Conservation (phyloP, 2,113 vertebrate species). For the Leptobrachium leishanense region DNA sequence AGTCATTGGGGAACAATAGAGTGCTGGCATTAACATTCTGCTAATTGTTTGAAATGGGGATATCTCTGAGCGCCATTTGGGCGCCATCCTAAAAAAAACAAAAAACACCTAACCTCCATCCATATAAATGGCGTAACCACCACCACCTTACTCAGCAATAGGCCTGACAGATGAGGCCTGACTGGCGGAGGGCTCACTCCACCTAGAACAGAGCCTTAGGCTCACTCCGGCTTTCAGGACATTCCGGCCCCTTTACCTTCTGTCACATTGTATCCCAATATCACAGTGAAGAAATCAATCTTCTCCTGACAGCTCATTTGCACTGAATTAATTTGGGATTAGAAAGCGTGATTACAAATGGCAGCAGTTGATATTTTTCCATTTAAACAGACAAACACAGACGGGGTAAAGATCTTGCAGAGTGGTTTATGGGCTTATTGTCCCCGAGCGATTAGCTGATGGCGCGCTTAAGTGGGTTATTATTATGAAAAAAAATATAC, state of each 20-base stretch:
- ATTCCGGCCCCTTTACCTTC: conserved; percentile 53
- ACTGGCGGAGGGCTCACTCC: conserved; percentile 55
- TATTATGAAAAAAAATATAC: not conserved
- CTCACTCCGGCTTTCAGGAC: conserved; percentile 70
- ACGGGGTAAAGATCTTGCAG: not conserved
- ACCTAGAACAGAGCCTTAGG: conserved; percentile 70
- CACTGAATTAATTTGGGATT: conserved; percentile 94
- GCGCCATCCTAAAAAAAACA: conserved; percentile 55
- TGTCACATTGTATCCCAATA: conserved; percentile 72
- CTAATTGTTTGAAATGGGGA: not conserved
- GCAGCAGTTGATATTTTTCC: conserved; percentile 84
- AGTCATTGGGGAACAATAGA: not conserved
- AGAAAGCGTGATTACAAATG: conserved; percentile 84
- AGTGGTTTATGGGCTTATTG: not conserved
- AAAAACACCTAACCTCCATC: too few relatives aligned
- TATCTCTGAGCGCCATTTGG: conserved; percentile 21
- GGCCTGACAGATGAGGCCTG: conserved; percentile 70
- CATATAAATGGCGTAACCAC: conserved; percentile 56
- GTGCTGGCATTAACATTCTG: not conserved
- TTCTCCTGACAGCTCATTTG: conserved; percentile 93
- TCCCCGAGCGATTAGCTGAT: not conserved
- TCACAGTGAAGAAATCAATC: conserved; percentile 85
- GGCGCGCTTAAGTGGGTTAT: not conserved
- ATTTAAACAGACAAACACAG: conserved; percentile 52
- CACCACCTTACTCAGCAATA: conserved; percentile 68